Evolutionary conservation across 2,797 vertebrate species (phyloP), one percentile per base, ranked within the genome.

Genomic region (Manis pentadactyla): DNA sequence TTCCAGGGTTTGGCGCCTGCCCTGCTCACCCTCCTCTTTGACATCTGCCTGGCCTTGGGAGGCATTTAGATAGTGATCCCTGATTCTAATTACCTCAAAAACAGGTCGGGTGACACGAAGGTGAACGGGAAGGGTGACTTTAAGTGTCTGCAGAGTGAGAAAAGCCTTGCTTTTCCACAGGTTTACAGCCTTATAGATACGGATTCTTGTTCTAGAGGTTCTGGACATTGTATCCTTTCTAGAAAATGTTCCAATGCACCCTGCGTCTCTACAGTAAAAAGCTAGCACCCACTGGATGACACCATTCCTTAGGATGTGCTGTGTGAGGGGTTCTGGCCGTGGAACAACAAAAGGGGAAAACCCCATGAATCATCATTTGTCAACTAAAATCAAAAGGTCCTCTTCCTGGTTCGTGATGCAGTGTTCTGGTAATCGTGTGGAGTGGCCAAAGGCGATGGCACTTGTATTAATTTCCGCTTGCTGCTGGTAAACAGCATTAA

Each of bases 91-190:
- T 10, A n/a, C 21, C 19, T 59, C 13, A 8, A 27, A 59, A 39
- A 3, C 27, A 10, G 42, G 31, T 23, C 7, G 3, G 73, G 42
- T 27, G 37, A 9, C 2, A 0, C 55, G 14, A 0, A 0, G 0
- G 31, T 19, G 13, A 21, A n/a, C 29, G 19, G 64, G 21, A 23
- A 31, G 1, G 7, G 59, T 0, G 4, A n/a, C 17, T n/a, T 46
- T 23, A 34, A 25, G 51, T 25, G 11, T 39, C n/a, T 2, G 1
- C 2, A 31, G 21, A 25, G 39, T 7, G 46, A 42, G 4, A 18
- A 42, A 23, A 25, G 4, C 63, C 17, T 0, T 27, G 31, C 5
- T 1, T 7, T 15, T 2, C 11, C 31, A 14, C 13, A 42, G 68
- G 68, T 34, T 42, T 3, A 46, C 4, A 23, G 68, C 37, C 37